These are phyloP conservation scores for Heptranchias perlo DNA, from an alignment of 2,113 vertebrate species.

Conservation along the genomic window DNA sequence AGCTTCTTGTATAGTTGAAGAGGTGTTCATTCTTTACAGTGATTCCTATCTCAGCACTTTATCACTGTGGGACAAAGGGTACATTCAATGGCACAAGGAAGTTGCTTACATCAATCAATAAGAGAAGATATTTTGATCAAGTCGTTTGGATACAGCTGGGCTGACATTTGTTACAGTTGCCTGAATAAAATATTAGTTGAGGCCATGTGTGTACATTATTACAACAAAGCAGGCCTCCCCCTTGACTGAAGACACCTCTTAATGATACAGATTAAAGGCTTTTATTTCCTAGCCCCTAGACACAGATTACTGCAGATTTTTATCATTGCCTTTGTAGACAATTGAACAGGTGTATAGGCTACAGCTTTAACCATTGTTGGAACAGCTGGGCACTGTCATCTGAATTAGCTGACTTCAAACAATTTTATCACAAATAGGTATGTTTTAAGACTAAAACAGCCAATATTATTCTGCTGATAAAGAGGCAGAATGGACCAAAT, in stretches of 20 bases:
- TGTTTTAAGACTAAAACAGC: neutral
- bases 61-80: neutral
- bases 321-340: neutral
- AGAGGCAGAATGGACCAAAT: neutral
- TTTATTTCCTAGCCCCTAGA: neutral
- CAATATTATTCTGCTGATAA: neutral
- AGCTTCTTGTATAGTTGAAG: neutral
- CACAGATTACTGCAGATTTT: neutral
- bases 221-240: neutral
- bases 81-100: neutral
- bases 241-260: neutral
- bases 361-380: neutral
- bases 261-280: constrained; percentile 12
- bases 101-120: neutral
- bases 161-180: neutral
- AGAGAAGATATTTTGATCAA: neutral
- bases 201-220: neutral
- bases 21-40: neutral
- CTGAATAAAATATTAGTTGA: neutral
- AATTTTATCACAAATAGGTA: neutral
- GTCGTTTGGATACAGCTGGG: neutral
- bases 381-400: neutral
- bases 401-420: neutral
- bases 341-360: neutral
- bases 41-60: neutral